Evolutionary conservation across 2,113 vertebrate species (phyloP).

Genomic region (Chrysochloris asiatica): DNA sequence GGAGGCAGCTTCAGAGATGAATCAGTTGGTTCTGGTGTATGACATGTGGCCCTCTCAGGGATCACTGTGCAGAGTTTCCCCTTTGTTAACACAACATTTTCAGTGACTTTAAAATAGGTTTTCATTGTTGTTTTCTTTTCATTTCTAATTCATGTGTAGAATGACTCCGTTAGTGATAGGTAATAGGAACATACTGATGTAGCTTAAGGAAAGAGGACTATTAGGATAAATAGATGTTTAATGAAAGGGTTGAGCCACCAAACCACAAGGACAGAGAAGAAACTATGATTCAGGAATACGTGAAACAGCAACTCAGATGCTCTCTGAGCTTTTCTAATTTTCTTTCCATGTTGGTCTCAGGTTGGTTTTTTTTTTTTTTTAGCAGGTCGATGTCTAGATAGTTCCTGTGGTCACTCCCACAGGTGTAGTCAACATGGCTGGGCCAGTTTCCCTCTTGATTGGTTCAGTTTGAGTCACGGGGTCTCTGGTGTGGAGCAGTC

Average conservation of each 20-base stretch:
- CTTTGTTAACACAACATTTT: neutral
- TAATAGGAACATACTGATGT: neutral
- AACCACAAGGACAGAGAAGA: neutral
- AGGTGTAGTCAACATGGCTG: neutral
- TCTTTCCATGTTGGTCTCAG: neutral
- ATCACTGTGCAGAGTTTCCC: neutral
- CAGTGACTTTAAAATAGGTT: neutral
- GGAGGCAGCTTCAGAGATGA: neutral
- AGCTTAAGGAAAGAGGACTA: neutral
- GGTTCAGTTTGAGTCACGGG: neutral
- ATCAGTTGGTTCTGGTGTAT: neutral
- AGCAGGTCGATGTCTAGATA: neutral
- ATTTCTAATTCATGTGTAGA: neutral
- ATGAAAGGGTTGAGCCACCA: neutral
- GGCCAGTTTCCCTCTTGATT: neutral
- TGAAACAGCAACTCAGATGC: no score
- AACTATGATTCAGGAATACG: neutral
- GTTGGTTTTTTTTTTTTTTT: neutral
- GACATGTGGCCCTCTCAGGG: neutral
- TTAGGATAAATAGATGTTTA: neutral
- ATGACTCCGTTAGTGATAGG: neutral
- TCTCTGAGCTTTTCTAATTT: neutral
- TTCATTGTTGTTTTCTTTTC: slow-evolving; percentile 1
- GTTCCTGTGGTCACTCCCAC: neutral
- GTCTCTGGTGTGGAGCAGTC: neutral